Evolutionary conservation across 2,888 invertebrate genomes (phyloP).

Genomic region (Luperina nickerlii): DNA sequence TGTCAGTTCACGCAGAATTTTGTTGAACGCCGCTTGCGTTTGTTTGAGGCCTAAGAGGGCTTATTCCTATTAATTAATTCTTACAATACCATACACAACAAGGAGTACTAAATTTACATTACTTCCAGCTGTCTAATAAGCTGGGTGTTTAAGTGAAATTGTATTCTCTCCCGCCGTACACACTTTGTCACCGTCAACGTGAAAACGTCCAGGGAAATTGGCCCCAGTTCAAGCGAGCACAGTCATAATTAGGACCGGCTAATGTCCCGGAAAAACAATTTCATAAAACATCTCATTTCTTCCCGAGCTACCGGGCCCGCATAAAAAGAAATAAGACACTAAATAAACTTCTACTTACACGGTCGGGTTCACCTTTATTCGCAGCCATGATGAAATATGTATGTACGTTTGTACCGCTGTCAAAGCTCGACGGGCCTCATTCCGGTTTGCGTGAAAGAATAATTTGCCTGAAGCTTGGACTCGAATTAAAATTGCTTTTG

Average conservation of each 20-base stretch:
- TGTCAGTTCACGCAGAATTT: conserved; percentile 50
- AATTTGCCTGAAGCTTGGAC: conserved; percentile 77
- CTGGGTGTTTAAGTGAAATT: conserved; percentile 81
- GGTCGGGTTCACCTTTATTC: conserved; percentile 81
- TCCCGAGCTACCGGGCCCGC: conserved; percentile 74
- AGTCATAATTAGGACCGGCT: conserved; percentile 87
- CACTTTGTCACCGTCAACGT: conserved; percentile 88
- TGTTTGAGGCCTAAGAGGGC: conserved; percentile 54
- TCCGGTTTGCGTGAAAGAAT: conserved; percentile 82
- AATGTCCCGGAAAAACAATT: conserved; percentile 90
- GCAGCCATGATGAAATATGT: conserved; percentile 75
- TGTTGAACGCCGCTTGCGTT: conserved; percentile 51
- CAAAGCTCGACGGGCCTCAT: conserved; percentile 71
- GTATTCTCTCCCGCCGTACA: conserved; percentile 77
- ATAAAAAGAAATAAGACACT: conserved; percentile 88
- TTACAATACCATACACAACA: conserved; percentile 62
- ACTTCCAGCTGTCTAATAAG: conserved; percentile 82
- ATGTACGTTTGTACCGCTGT: conserved; percentile 69
- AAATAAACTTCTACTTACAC: conserved; percentile 86
- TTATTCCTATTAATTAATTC: conserved; percentile 66
- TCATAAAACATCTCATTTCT: conserved; percentile 88
- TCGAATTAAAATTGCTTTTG: conserved; percentile 81
- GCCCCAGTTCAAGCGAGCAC: conserved; percentile 78
- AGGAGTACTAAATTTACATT: conserved; percentile 77
- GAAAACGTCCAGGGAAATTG: conserved; percentile 87